Evolutionary conservation across 2,888 invertebrate genomes (phyloP).

Genomic region (Nephrotoma guestfalica): DNA sequence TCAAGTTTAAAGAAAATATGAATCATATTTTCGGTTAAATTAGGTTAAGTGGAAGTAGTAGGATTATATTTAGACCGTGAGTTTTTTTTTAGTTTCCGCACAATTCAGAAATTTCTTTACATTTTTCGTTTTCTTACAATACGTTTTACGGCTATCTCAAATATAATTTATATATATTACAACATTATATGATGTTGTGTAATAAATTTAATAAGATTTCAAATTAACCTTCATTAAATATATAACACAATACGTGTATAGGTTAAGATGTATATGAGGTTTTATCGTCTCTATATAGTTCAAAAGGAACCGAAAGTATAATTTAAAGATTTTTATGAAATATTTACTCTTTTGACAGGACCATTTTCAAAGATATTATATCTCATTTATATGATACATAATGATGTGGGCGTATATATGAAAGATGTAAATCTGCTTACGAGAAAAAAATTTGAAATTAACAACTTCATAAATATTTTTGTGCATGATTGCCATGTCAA

Average conservation of each 20-base stretch:
- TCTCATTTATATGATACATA: not conserved
- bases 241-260: not conserved
- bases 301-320: not conserved
- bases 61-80: no score
- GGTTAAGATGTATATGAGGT: not conserved
- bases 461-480: not conserved
- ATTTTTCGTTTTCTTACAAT: not conserved
- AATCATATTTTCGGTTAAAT: not conserved
- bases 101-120: not conserved
- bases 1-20: not conserved
- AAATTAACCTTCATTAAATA: not conserved
- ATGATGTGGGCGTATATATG: not conserved
- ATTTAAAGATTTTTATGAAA: not conserved
- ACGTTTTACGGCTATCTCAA: not conserved
- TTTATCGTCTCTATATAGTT: not conserved
- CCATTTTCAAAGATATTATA: not conserved
- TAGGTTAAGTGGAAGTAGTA: not conserved
- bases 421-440: not conserved
- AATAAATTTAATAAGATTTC: not conserved
- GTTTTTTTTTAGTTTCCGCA: no score
- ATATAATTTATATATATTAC: not conserved
- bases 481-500: not conserved
- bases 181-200: not conserved
- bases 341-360: not conserved
- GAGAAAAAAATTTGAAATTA: not conserved